phyloP scores from a whole-genome alignment of 2,113 vertebrate species.

The Corythornis cristatus region DNA sequence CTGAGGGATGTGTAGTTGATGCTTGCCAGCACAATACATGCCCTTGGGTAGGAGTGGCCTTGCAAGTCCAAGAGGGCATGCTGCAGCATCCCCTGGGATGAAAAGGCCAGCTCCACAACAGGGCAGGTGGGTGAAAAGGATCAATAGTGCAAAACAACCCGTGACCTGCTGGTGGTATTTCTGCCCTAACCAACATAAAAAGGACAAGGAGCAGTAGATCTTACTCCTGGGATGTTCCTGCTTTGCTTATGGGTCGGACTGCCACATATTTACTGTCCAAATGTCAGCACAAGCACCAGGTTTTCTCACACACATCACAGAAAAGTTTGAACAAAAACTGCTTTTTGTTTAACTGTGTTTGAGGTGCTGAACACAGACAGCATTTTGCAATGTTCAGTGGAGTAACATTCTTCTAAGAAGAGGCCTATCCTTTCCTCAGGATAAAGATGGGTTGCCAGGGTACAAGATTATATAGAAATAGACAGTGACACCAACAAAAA shows the following conservation, averaged over 20 bases:
- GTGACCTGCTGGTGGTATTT: neutral
- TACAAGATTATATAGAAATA: neutral
- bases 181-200: rapidly evolving
- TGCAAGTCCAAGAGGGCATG: neutral
- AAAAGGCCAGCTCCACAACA: neutral
- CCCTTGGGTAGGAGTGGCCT: neutral
- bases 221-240: neutral
- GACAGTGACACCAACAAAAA: neutral
- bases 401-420: neutral
- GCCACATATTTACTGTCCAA: rapidly evolving
- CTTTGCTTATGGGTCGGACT: neutral
- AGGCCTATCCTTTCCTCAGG: neutral
- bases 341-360: neutral
- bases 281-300: neutral
- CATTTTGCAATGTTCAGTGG: neutral
- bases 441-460: neutral
- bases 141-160: neutral
- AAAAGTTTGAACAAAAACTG: neutral
- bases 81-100: neutral
- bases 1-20: neutral
- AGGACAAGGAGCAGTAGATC: neutral
- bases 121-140: neutral
- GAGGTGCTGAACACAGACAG: neutral
- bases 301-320: neutral
- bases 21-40: rapidly evolving